Evolutionary conservation across 1,140 invertebrate species (phyloP).

Genomic region (Trichomalopsis sarcophagae): DNA sequence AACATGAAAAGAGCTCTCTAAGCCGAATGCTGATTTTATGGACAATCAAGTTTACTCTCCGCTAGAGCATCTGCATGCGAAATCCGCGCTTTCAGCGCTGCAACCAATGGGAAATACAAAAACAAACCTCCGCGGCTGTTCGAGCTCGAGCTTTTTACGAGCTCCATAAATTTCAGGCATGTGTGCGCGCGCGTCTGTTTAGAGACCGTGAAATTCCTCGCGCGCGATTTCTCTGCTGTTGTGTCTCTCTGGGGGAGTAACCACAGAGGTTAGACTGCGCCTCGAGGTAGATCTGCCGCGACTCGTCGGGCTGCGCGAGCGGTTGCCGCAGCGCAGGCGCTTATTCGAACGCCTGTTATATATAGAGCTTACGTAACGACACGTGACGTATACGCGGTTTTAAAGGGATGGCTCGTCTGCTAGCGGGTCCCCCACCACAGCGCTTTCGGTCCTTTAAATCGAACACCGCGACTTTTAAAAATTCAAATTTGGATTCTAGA

Average conservation of each 20-base stretch:
- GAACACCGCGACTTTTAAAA: too few species aligned
- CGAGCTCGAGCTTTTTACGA: conserved; percentile 16
- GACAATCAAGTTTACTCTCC: neutral
- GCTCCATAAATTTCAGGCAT: conserved; percentile 17
- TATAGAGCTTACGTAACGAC: neutral
- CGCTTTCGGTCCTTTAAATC: neutral
- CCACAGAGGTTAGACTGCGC: neutral
- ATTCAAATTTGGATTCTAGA: neutral
- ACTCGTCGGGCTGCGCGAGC: too few species aligned
- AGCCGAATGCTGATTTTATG: conserved; percentile 22
- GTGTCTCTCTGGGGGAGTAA: neutral
- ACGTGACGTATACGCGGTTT: neutral
- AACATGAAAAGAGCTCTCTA: neutral
- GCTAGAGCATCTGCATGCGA: neutral
- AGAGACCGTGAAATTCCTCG: conserved; percentile 28
- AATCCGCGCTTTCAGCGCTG: neutral
- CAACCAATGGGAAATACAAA: neutral
- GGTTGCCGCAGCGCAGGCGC: neutral
- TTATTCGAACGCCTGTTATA: too few species aligned
- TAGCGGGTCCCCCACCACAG: neutral
- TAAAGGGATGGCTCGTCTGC: neutral
- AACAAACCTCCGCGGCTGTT: neutral
- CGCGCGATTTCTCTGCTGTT: neutral
- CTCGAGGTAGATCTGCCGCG: neutral
- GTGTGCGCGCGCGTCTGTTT: neutral